Evolutionary conservation across 2,888 invertebrate genomes (phyloP), one percentile per base, ranked within the genome.

Genomic region (Erebia palarica): DNA sequence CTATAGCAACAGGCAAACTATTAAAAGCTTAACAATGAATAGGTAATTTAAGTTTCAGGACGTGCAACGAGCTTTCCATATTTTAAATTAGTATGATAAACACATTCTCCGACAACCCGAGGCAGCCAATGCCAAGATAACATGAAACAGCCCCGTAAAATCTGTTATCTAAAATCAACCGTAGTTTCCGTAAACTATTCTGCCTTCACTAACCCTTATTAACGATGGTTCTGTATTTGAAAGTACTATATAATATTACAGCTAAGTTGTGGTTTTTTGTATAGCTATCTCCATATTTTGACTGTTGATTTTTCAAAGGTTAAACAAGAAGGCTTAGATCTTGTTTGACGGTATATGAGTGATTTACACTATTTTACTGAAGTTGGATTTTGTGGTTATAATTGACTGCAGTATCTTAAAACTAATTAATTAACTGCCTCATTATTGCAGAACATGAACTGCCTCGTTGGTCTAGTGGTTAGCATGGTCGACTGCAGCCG

Each of bases 101-200:
- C 36, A 58, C 65, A 58, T 68, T 53, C 59, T 51, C 61, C 21
- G 60, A 71, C 68, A 59, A 68, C 68, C 69, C 68, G 44, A 55
- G 65, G 74, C 70, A 70, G 68, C 72, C 65, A 70, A 70, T 70
- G 68, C 68, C 70, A 72, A 70, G 74, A 72, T 72, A 74, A 65
- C 68, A 68, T 70, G 63, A 72, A 68, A 65, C 61, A 58, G 70
- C 65, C 72, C 68, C 70, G 70, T 66, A 67, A 69, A 71, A 59
- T 74, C 68, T 70, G 72, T 69, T 72, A 74, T 74, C 72, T 74
- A 51, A 72, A 72, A 70, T 74, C 70, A 72, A 68, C 68, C 68
- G 65, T 66, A 55, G 69, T 58, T 69, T 65, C 61, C 70, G 65
- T 70, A 69, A 64, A 65, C 71, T 70, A 58, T 68, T 18, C 44